Conservation (phyloP, 2,113 vertebrate genomes). For the Acinonyx jubatus region DNA sequence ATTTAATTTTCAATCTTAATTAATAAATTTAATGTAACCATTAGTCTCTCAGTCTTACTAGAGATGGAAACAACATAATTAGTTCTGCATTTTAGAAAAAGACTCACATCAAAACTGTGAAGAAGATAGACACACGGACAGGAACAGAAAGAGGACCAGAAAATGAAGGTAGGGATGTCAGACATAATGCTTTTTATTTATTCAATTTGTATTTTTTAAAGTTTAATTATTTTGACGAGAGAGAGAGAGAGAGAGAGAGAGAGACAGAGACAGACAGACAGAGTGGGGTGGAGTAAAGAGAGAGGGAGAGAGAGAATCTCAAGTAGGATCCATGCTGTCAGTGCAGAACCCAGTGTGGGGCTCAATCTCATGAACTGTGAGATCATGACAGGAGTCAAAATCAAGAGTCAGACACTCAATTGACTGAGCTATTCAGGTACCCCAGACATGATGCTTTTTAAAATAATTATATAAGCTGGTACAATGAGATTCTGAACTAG, state of each 20-base stretch:
- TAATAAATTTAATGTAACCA: not conserved
- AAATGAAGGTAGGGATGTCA: not conserved
- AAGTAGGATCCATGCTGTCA: too few species aligned
- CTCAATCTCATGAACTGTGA: too few species aligned
- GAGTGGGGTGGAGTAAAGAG: too few species aligned
- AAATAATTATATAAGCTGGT: not conserved
- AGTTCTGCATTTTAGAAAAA: not conserved
- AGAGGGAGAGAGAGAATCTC: too few species aligned
- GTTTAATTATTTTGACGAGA: too few species aligned
- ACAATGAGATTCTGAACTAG: not conserved
- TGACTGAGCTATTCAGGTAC: too few species aligned
- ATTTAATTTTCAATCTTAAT: conserved; percentile 23
- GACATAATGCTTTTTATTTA: not conserved
- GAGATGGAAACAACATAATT: not conserved
- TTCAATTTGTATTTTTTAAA: too few species aligned
- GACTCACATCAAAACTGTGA: not conserved
- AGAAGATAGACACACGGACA: not conserved
- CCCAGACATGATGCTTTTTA: not conserved
- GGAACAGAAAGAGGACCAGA: not conserved
- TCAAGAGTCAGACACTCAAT: too few species aligned
- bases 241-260: too few species aligned
- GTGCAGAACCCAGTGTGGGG: too few species aligned
- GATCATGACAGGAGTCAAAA: too few species aligned
- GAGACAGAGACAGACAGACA: too few species aligned
- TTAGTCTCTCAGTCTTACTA: not conserved